A percentile compares a stretch with the other conserved stretches of the same genome.
phyloP scores from a whole-genome alignment of 2,888 invertebrate species.

The Crematogaster levior region DNA sequence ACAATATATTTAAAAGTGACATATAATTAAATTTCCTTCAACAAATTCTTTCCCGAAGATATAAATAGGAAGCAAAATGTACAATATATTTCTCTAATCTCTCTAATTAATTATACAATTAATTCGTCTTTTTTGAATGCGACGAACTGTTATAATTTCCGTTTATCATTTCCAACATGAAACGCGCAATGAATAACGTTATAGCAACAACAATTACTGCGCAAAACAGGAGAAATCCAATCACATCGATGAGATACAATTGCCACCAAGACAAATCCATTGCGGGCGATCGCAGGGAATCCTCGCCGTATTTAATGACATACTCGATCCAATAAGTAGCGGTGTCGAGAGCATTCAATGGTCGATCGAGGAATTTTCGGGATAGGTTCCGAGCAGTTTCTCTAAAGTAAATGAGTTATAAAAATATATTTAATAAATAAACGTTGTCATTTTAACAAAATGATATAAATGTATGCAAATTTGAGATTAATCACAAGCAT shows the following conservation, averaged over 20 bases:
- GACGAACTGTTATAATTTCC: no score
- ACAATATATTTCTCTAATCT: neutral
- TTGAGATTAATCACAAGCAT: neutral
- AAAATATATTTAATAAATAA: no score
- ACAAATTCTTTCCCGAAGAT: neutral
- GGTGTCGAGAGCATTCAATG: slow-evolving; percentile 75
- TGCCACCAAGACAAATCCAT: slow-evolving; percentile 82
- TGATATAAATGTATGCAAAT: neutral
- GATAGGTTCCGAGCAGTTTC: slow-evolving; percentile 67
- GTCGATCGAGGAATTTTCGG: slow-evolving; percentile 78
- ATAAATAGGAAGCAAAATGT: neutral
- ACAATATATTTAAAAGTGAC: neutral
- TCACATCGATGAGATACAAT: slow-evolving; percentile 76
- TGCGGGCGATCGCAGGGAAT: slow-evolving; percentile 77
- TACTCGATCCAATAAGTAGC: slow-evolving; percentile 81
- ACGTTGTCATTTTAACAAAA: no score
- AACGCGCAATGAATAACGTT: neutral
- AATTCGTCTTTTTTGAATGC: slow-evolving; percentile 57
- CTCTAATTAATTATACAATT: neutral
- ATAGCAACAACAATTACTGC: slow-evolving; percentile 1
- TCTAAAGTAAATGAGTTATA: slow-evolving; percentile 53
- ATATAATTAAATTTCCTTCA: neutral
- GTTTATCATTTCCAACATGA: slow-evolving; percentile 37
- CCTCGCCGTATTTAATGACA: slow-evolving; percentile 74
- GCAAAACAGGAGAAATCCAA: slow-evolving; percentile 45